A percentile compares a stretch with the other conserved stretches of the same genome.
Conservation (phyloP, 2,113 vertebrate species). For the Edolisoma coerulescens region DNA sequence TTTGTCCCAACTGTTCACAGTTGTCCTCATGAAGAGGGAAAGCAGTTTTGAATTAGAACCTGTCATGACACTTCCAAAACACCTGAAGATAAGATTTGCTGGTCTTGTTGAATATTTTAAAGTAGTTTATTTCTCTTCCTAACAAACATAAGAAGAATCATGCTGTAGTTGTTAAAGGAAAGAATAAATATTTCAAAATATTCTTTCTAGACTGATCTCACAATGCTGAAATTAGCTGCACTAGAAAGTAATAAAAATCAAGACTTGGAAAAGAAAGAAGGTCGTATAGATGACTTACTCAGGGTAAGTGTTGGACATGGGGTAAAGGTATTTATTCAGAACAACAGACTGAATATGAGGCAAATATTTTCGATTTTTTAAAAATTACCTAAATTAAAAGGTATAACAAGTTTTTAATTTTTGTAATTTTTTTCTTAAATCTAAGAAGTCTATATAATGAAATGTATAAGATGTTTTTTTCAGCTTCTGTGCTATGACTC, state of each 20-base stretch:
- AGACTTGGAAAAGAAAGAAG: slow-evolving; percentile 99
- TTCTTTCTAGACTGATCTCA: slow-evolving; percentile 92
- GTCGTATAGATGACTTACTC: slow-evolving; percentile 98
- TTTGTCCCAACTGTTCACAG: not conserved
- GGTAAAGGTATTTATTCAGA: not conserved
- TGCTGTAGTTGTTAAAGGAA: not conserved
- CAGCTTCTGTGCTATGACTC: not conserved
- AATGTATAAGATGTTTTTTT: not conserved
- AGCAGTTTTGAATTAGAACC: not conserved
- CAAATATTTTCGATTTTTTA: not conserved
- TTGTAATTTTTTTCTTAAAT: not conserved
- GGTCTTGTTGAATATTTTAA: not conserved
- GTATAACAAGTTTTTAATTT: not conserved
- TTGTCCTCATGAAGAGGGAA: not conserved
- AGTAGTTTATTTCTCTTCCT: not conserved
- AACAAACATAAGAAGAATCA: not conserved
- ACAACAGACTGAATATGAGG: not conserved
- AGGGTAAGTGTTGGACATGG: slow-evolving; percentile 82
- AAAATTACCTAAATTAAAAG: not conserved
- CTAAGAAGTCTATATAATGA: not conserved
- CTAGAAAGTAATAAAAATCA: slow-evolving; percentile 99
- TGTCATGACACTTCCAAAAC: not conserved
- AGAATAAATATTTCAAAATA: slow-evolving; percentile 7
- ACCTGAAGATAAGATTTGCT: not conserved
- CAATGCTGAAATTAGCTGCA: slow-evolving; percentile 95